These are phyloP conservation scores for Telmatherina bonti DNA, from an alignment of 2,797 vertebrate genomes.

Conservation along the genomic window DNA sequence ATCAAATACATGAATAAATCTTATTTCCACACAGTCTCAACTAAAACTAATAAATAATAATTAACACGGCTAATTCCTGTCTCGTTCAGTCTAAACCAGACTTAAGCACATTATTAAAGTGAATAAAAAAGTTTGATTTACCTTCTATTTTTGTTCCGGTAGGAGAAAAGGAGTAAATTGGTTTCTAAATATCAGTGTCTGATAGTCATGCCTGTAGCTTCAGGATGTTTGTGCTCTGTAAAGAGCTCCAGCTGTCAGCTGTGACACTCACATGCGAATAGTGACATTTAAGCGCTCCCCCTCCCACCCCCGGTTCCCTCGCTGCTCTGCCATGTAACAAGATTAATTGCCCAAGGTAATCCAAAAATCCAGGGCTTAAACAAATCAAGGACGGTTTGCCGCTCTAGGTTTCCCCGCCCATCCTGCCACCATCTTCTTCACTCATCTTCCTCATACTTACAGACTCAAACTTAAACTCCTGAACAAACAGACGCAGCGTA, in stretches of 20 bases:
- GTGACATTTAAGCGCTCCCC: conserved; percentile 29
- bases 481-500: conserved; percentile 1
- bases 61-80: no score
- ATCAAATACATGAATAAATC: no score
- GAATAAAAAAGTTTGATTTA: background rate
- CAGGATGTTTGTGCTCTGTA: background rate
- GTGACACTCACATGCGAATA: background rate
- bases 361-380: conserved; percentile 80
- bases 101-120: background rate
- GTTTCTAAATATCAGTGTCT: background rate
- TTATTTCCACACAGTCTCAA: no score
- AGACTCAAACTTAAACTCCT: background rate
- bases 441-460: conserved; percentile 3
- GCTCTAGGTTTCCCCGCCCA: conserved; percentile 37
- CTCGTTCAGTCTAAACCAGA: background rate
- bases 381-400: conserved; percentile 76
- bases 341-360: conserved; percentile 84
- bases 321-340: conserved; percentile 65
- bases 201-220: background rate
- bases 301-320: conserved; percentile 25
- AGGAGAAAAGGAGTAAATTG: background rate
- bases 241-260: conserved; percentile 26
- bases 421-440: conserved; percentile 2
- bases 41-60: no score
- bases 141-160: background rate